A percentile compares a stretch with the other conserved stretches of the same genome.
Conservation (phyloP, 1,140 invertebrate species). For the Neelides sp. region DNA sequence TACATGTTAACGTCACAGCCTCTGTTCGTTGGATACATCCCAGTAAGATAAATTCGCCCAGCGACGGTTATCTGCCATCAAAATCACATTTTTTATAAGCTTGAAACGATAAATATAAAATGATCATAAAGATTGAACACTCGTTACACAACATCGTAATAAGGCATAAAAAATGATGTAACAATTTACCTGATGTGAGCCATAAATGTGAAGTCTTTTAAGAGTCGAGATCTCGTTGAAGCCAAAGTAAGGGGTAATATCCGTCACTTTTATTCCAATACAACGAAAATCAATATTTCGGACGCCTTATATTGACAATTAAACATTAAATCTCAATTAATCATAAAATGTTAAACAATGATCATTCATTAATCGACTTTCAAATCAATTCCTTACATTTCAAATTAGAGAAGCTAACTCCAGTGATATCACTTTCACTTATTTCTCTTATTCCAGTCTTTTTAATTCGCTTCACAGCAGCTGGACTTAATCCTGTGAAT, state of each 20-base stretch:
- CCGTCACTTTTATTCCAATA: slow-evolving; percentile 27
- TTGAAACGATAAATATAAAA: too few species aligned
- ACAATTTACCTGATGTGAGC: slow-evolving; percentile 20
- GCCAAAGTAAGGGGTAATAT: slow-evolving; percentile 15
- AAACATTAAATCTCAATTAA: slow-evolving; percentile 1
- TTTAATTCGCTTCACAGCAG: slow-evolving; percentile 17
- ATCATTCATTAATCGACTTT: background rate
- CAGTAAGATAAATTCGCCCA: too few species aligned
- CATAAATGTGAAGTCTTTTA: slow-evolving; percentile 26
- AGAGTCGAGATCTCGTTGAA: slow-evolving; percentile 17
- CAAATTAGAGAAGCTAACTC: slow-evolving; percentile 14
- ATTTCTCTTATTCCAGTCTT: background rate
- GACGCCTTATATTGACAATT: slow-evolving; percentile 10
- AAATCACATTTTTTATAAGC: too few species aligned
- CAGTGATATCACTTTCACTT: slow-evolving; percentile 7
- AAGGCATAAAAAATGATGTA: too few species aligned
- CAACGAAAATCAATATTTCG: slow-evolving; percentile 17
- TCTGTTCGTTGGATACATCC: too few species aligned
- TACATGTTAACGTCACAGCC: too few species aligned
- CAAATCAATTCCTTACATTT: slow-evolving; percentile 6
- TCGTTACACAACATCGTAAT: too few species aligned
- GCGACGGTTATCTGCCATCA: too few species aligned
- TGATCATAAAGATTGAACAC: too few species aligned
- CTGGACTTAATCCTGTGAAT: slow-evolving; percentile 16
- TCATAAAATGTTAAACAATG: background rate